Conservation (phyloP, 2,888 invertebrate species). For the Agrotis exclamationis region DNA sequence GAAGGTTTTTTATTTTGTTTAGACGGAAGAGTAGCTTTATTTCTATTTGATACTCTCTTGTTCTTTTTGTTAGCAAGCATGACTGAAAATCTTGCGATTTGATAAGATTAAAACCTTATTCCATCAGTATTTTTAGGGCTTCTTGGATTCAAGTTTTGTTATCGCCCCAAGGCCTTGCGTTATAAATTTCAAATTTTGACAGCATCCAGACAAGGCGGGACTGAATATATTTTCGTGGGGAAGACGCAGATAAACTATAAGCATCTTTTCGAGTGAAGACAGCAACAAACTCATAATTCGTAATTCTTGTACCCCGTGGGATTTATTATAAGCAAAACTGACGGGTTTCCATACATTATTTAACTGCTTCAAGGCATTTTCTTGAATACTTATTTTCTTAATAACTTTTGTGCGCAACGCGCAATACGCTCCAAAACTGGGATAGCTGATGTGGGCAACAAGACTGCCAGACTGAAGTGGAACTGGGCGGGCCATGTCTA, state of each 20-base stretch:
- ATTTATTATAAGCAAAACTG: too few species aligned
- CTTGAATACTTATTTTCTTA: too few species aligned
- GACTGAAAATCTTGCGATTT: background rate
- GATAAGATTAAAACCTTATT: background rate
- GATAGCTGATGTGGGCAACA: too few species aligned
- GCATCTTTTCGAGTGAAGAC: too few species aligned
- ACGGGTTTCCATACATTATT: too few species aligned
- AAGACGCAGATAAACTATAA: background rate
- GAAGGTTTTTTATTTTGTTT: constrained; percentile 28
- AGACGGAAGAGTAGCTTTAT: constrained; percentile 16
- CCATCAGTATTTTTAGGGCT: background rate
- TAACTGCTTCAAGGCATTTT: too few species aligned
- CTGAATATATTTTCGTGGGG: background rate
- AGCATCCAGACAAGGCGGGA: background rate
- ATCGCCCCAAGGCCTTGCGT: background rate
- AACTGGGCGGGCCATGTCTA: too few species aligned
- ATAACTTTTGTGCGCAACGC: too few species aligned
- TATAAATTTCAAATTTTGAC: background rate
- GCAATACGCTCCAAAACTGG: too few species aligned
- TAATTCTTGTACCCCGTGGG: too few species aligned
- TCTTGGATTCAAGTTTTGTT: background rate
- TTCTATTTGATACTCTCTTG: constrained; percentile 15
- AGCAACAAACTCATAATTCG: too few species aligned
- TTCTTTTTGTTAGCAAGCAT: constrained; percentile 6
- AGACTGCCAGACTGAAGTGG: too few species aligned